A percentile compares a stretch with the other conserved stretches of the same genome.
phyloP scores from a whole-genome alignment of 2,113 vertebrate species.

The Toxotes chatareus region DNA sequence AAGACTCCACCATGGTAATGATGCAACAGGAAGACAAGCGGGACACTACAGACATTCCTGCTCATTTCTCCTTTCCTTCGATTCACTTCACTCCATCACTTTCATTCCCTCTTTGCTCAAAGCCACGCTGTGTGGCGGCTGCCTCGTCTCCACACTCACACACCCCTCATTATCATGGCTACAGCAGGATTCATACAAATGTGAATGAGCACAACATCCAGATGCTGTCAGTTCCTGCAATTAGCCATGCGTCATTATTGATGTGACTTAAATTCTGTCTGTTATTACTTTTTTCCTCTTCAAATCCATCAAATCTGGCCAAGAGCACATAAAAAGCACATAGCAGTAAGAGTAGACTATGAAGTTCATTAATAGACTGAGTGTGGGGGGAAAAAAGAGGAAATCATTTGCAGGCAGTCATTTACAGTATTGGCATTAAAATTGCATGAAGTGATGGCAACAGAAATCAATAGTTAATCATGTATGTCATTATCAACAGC shows the following conservation, averaged over 20 bases:
- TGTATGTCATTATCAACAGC: neutral
- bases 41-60: neutral
- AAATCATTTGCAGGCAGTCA: neutral
- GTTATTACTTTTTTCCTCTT: neutral
- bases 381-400: neutral
- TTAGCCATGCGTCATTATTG: neutral
- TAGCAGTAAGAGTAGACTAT: neutral
- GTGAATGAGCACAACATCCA: neutral
- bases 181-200: neutral
- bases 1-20: constrained; percentile 4
- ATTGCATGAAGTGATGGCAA: constrained; percentile 12
- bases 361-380: neutral
- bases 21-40: constrained; percentile 14
- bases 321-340: neutral
- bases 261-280: neutral
- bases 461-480: constrained; percentile 36
- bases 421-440: constrained; percentile 13
- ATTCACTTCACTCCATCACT: constrained; percentile 12
- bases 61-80: neutral
- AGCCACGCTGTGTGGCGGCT: neutral
- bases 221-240: neutral
- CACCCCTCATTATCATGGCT: neutral
- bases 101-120: constrained; percentile 2
- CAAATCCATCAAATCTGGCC: neutral
- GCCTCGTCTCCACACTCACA: neutral